Base-by-base conservation (phyloP, 2,888 invertebrate species). In the Dyspetes luteomarginatus region DNA sequence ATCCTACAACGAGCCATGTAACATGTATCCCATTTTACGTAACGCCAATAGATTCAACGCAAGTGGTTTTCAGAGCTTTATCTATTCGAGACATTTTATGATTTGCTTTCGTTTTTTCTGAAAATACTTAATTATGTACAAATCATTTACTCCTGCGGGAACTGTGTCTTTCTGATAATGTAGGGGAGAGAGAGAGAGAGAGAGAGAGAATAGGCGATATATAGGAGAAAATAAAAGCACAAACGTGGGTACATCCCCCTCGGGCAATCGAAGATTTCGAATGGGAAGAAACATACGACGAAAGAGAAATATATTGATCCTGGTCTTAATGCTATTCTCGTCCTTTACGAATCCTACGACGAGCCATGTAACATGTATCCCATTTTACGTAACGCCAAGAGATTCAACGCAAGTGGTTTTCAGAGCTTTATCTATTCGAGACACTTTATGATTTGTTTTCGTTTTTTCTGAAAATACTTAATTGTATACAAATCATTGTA, bases 291-390 rank as follows among this genome's bases (percentile, higher is more conserved):
- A 26, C 26, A 64, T 36, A 36, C 36, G 12, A 9, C 2, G 36
- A 36, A 12, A 55, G 4, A 26, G 24, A 41, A 50, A 55, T 55
- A 68, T 68, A 68, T 68, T 68, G 68, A 68, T 68, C 55, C 36
- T 24, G 41, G 15, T 68, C 26, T 68, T 68, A 55, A 55, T 68
- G 41, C 41, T 41, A 55, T 68, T 55, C 52, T 55, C 55, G 7
- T 24, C 24, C 24, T 48, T 65, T 28, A 17, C 36, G 24, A 68
- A 67, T 60, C 22, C 26, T 19, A 7, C 41, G n/a, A 41, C 55
- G 15, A 22, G 17, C 30, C 24, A 19, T 67, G 4, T 45, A 26
- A 17, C 24, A 19, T 67, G 4, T 45, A 26, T 50, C 45, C 12
- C 48, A 9, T 17, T 24, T 19, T n/a, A 67, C 52, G 36, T 30